These are phyloP conservation scores for Phyllostomus discolor DNA, from an alignment of 2,113 vertebrate genomes.

Conservation along the genomic window DNA sequence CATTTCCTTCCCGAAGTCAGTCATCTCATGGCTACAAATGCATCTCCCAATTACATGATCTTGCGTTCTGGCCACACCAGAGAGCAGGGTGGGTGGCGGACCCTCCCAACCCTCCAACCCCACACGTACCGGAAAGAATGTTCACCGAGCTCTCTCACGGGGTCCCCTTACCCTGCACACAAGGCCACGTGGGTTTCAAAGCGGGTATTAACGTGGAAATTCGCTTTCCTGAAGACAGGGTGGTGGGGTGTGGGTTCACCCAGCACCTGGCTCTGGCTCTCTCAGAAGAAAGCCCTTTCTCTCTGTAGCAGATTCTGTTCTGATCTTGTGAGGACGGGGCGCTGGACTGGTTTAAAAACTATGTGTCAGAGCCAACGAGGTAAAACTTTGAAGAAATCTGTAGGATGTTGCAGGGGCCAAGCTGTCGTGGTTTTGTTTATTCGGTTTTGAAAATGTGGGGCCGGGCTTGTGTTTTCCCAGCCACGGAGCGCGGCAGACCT, in stretches of 20 bases:
- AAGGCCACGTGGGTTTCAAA: background rate
- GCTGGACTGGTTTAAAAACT: background rate
- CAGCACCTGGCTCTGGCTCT: too few relatives aligned
- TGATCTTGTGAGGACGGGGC: background rate
- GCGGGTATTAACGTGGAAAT: background rate
- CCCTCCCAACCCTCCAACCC: fast-evolving
- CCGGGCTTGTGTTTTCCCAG: background rate
- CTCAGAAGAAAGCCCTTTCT: background rate
- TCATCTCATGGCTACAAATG: background rate
- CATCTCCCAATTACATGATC: background rate
- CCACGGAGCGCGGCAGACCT: background rate
- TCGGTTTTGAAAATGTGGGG: background rate
- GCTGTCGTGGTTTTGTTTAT: constrained; percentile 43
- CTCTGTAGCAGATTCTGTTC: background rate
- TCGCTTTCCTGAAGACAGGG: background rate
- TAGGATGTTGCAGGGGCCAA: background rate
- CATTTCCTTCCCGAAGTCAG: background rate
- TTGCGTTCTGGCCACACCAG: background rate
- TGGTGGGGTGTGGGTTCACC: too few relatives aligned
- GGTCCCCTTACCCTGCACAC: background rate
- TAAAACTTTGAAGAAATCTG: background rate
- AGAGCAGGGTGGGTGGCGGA: background rate
- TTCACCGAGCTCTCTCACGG: background rate
- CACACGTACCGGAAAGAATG: background rate
- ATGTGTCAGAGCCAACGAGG: background rate